Percentiles rank a stretch among this genome's conserved stretches.
These are phyloP conservation scores for Microtus richardsoni DNA, from an alignment of 2,113 vertebrate genomes.

Conservation along the genomic window DNA sequence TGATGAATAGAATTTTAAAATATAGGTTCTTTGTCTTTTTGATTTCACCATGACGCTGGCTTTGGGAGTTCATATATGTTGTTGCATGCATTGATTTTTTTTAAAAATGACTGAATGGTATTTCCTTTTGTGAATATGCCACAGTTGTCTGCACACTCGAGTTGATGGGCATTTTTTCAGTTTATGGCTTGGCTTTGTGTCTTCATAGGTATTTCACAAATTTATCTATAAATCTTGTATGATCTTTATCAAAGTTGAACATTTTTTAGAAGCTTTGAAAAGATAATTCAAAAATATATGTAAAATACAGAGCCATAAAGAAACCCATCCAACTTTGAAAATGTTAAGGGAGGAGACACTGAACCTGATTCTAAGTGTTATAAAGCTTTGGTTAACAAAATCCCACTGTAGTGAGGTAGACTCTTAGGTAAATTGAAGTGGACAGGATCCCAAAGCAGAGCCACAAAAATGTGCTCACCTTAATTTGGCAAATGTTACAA, in stretches of 20 bases:
- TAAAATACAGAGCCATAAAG: neutral
- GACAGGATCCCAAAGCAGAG: neutral
- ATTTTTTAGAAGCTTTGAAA: neutral
- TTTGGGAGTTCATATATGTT: neutral
- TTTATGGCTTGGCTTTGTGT: neutral
- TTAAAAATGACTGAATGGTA: neutral
- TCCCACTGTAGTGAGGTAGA: neutral
- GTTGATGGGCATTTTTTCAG: neutral
- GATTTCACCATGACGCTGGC: neutral
- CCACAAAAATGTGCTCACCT: neutral
- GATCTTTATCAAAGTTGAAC: neutral
- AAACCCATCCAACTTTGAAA: neutral
- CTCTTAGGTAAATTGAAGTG: neutral
- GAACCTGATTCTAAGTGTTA: neutral
- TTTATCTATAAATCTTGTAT: neutral
- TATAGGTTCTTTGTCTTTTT: neutral
- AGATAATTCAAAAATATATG: neutral
- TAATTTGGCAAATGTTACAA: slow-evolving; percentile 19
- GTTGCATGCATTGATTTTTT: neutral
- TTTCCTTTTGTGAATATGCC: neutral
- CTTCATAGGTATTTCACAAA: neutral
- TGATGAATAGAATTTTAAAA: neutral
- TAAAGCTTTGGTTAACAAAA: neutral
- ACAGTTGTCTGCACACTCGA: neutral
- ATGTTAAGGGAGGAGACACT: neutral